phyloP scores from a whole-genome alignment of 2,888 invertebrate genomes.

The Oscheius onirici region DNA sequence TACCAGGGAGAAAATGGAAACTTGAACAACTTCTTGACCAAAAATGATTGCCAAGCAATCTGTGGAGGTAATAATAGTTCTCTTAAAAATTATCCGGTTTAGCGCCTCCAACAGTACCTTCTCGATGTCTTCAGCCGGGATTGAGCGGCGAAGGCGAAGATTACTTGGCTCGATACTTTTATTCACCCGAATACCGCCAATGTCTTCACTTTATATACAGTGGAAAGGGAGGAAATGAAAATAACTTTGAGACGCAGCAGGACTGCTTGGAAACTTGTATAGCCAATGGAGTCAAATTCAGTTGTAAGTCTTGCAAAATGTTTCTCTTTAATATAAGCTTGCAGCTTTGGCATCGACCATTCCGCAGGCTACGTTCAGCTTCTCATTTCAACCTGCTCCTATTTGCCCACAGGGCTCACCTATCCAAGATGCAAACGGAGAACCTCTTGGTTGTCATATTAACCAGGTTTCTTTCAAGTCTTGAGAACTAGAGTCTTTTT shows the following conservation, averaged over 20 bases:
- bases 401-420: slow-evolving; percentile 51
- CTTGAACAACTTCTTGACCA: slow-evolving; percentile 59
- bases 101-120: slow-evolving; percentile 29
- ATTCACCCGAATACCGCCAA: slow-evolving; percentile 53
- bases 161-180: slow-evolving; percentile 49
- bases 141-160: slow-evolving; percentile 45
- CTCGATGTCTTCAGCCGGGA: slow-evolving; percentile 39
- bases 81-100: background rate
- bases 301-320: slow-evolving; percentile 34
- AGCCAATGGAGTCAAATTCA: slow-evolving; percentile 50
- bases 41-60: slow-evolving; percentile 49
- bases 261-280: slow-evolving; percentile 52
- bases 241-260: slow-evolving; percentile 44
- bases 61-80: slow-evolving; percentile 44
- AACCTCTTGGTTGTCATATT: slow-evolving; percentile 8
- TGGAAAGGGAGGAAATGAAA: slow-evolving; percentile 48
- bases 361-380: slow-evolving; percentile 18
- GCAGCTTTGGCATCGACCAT: slow-evolving; percentile 5
- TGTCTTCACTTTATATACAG: slow-evolving; percentile 56
- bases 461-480: slow-evolving; percentile 1
- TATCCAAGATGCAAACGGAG: slow-evolving; percentile 22
- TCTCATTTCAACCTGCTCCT: slow-evolving; percentile 33
- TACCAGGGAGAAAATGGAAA: slow-evolving; percentile 58
- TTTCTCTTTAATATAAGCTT: background rate
- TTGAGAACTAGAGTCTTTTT: background rate